Conservation (phyloP, 2,888 invertebrate genomes). For the Leptinotarsa juncta region DNA sequence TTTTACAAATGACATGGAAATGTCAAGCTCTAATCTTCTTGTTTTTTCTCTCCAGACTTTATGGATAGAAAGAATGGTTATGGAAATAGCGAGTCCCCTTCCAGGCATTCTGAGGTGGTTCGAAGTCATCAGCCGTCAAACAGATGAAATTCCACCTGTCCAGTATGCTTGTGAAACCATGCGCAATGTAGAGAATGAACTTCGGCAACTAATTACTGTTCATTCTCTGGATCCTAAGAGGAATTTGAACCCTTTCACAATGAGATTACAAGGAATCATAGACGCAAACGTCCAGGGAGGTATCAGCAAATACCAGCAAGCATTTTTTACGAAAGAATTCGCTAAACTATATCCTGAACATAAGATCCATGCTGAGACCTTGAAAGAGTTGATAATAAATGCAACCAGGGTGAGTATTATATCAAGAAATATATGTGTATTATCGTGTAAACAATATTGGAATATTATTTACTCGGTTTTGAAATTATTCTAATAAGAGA, state of each 20-base stretch:
- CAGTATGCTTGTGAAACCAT: conserved; percentile 93
- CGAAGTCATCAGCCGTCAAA: conserved; percentile 81
- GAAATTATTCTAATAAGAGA: no score
- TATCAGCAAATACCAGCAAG: conserved; percentile 93
- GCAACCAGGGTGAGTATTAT: conserved; percentile 73
- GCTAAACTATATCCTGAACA: conserved; percentile 71
- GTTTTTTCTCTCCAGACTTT: conserved; percentile 73
- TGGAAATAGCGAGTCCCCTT: conserved; percentile 84
- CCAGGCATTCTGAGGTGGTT: conserved; percentile 96
- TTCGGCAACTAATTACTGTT: conserved; percentile 82
- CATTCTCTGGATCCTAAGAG: conserved; percentile 84
- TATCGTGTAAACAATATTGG: background rate
- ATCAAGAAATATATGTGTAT: background rate
- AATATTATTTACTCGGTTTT: no score
- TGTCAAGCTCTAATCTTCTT: background rate
- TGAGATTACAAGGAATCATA: conserved; percentile 90
- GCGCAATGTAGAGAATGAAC: conserved; percentile 87
- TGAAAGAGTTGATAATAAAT: conserved; percentile 79
- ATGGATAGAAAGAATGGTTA: conserved; percentile 92
- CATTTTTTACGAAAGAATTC: conserved; percentile 89
- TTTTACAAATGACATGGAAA: no score
- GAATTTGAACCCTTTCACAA: conserved; percentile 92
- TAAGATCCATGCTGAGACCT: conserved; percentile 69
- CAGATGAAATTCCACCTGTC: conserved; percentile 85
- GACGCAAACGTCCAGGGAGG: conserved; percentile 98